These are phyloP conservation scores for Ochotona princeps DNA, from an alignment of 2,113 vertebrate genomes.

Conservation along the genomic window DNA sequence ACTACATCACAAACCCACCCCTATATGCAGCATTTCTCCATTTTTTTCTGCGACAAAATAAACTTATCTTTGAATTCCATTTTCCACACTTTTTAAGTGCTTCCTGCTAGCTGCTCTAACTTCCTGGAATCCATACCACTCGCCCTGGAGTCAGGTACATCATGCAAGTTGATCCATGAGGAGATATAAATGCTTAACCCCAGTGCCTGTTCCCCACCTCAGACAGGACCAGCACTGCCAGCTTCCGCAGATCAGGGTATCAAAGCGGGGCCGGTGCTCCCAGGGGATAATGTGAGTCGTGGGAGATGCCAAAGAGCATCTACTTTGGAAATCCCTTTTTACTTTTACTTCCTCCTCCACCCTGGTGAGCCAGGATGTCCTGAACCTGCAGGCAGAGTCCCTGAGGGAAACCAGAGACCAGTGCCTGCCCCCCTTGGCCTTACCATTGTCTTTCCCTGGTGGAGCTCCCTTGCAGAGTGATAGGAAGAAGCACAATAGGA, in stretches of 20 bases:
- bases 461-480: not conserved
- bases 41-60: no score
- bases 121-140: not conserved
- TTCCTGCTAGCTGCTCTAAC: not conserved
- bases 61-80: no score
- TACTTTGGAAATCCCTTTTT: not conserved
- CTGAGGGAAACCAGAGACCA: not conserved
- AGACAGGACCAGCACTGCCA: not conserved
- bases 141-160: not conserved
- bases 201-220: not conserved
- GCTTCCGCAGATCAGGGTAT: not conserved
- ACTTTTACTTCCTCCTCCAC: not conserved
- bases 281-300: not conserved
- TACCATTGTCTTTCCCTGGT: not conserved
- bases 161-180: not conserved
- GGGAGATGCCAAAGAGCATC: not conserved
- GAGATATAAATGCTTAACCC: not conserved
- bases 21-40: no score
- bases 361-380: not conserved
- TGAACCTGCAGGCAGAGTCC: not conserved
- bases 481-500: not conserved
- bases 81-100: not conserved
- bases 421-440: fast-evolving
- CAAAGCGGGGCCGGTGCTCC: not conserved
- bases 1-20: no score